A percentile compares a stretch with the other conserved stretches of the same genome.
phyloP scores from a whole-genome alignment of 2,888 invertebrate genomes.

The Caenorhabditis sp. region DNA sequence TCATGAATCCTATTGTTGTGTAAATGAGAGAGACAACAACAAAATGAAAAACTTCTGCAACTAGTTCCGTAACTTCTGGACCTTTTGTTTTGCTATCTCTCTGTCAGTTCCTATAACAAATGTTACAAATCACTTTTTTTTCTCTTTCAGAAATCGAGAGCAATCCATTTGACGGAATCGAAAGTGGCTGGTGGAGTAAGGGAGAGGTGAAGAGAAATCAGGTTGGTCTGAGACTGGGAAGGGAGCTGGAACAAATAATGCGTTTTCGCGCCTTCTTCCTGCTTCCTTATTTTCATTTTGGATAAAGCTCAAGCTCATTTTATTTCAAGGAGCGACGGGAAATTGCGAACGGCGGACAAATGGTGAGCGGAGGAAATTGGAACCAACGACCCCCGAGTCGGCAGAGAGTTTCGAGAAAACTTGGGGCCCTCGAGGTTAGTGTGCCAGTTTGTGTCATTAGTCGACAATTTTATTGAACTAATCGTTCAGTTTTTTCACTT shows the following conservation, averaged over 20 bases:
- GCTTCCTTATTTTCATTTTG: background rate
- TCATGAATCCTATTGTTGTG: background rate
- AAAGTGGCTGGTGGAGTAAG: conserved; percentile 75
- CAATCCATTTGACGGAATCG: conserved; percentile 76
- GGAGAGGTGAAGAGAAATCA: conserved; percentile 75
- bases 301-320: conserved; percentile 35
- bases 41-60: background rate
- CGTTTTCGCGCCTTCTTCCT: conserved; percentile 7
- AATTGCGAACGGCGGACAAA: conserved; percentile 69
- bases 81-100: conserved; percentile 10
- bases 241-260: conserved; percentile 43
- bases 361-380: conserved; percentile 69
- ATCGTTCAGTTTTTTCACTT: conserved; percentile 27
- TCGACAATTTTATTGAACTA: conserved; percentile 27
- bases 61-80: conserved; percentile 11
- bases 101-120: background rate
- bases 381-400: conserved; percentile 64
- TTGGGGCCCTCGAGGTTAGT: conserved; percentile 57
- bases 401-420: conserved; percentile 57
- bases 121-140: conserved; percentile 30
- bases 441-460: conserved; percentile 22
- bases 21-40: background rate
- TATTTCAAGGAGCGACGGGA: conserved; percentile 69
- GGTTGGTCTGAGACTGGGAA: conserved; percentile 44
- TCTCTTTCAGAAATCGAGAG: conserved; percentile 66